These are phyloP conservation scores for Lagenorhynchus albirostris DNA, from an alignment of 2,113 vertebrate genomes.

Conservation along the genomic window DNA sequence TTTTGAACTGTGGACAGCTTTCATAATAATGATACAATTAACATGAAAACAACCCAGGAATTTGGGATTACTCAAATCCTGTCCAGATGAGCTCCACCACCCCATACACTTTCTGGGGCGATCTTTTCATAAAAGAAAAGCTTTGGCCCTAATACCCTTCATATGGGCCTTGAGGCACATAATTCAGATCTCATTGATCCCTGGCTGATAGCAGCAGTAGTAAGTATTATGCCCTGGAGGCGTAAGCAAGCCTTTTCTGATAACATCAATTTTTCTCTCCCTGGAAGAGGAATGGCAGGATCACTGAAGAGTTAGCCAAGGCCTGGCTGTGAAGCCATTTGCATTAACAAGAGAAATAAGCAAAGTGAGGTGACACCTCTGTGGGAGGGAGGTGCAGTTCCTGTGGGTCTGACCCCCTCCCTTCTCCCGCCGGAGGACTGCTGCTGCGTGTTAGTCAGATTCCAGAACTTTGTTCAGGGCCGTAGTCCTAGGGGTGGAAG, in stretches of 20 bases:
- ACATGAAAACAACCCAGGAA: neutral
- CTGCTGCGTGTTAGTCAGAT: neutral
- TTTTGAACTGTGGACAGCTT: neutral
- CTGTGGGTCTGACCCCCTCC: no score
- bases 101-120: neutral
- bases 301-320: neutral
- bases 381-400: neutral
- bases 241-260: neutral
- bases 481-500: neutral
- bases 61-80: conserved; percentile 11
- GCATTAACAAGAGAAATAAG: neutral
- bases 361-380: neutral
- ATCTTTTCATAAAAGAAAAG: neutral
- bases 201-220: neutral
- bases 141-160: neutral
- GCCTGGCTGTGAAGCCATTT: neutral
- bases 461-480: neutral
- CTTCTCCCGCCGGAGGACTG: neutral
- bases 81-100: neutral
- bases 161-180: neutral
- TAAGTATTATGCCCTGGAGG: neutral
- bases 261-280: neutral
- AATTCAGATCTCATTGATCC: neutral
- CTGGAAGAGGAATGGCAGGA: neutral
- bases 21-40: neutral